phyloP scores from a whole-genome alignment of 2,797 vertebrate species.

The Pelodytes ibericus region DNA sequence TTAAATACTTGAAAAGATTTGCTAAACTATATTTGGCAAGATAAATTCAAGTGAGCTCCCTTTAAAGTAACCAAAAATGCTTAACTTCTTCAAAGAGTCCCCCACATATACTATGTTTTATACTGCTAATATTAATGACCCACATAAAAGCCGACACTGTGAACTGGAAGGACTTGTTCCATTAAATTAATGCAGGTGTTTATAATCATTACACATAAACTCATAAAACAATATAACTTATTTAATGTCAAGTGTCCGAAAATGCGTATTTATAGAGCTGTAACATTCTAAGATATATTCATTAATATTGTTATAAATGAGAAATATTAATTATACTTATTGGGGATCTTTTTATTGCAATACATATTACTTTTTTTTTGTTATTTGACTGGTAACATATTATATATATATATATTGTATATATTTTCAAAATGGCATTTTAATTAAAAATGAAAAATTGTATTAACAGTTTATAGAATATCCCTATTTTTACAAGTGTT shows the following conservation, averaged over 20 bases:
- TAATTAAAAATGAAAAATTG: slow-evolving; percentile 50
- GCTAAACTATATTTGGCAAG: slow-evolving; percentile 1
- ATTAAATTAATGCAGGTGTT: slow-evolving; percentile 48
- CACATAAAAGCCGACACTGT: slow-evolving; percentile 39
- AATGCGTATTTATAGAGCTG: slow-evolving; percentile 50
- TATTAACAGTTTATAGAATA: slow-evolving; percentile 52
- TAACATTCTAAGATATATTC: slow-evolving; percentile 31
- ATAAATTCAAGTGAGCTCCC: not conserved
- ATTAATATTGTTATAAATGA: slow-evolving; percentile 34
- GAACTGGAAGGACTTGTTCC: slow-evolving; percentile 49
- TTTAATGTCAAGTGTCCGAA: slow-evolving; percentile 41
- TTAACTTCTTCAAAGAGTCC: too few relatives aligned
- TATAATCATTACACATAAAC: slow-evolving; percentile 47
- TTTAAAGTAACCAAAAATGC: not conserved
- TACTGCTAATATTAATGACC: slow-evolving; percentile 29
- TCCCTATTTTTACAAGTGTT: slow-evolving; percentile 48
- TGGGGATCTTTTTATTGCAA: slow-evolving; percentile 40
- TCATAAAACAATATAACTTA: slow-evolving; percentile 48
- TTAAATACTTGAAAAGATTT: slow-evolving; percentile 32
- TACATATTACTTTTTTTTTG: slow-evolving; percentile 18
- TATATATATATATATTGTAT: slow-evolving; percentile 45
- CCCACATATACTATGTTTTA: not conserved
- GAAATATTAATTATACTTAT: slow-evolving; percentile 34
- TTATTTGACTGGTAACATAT: slow-evolving; percentile 32
- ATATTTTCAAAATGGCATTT: slow-evolving; percentile 43